Percentiles rank a stretch among this genome's conserved stretches.
These are phyloP conservation scores for Acrocyrtus sp. DNA, from an alignment of 2,888 invertebrate species.

Conservation along the genomic window DNA sequence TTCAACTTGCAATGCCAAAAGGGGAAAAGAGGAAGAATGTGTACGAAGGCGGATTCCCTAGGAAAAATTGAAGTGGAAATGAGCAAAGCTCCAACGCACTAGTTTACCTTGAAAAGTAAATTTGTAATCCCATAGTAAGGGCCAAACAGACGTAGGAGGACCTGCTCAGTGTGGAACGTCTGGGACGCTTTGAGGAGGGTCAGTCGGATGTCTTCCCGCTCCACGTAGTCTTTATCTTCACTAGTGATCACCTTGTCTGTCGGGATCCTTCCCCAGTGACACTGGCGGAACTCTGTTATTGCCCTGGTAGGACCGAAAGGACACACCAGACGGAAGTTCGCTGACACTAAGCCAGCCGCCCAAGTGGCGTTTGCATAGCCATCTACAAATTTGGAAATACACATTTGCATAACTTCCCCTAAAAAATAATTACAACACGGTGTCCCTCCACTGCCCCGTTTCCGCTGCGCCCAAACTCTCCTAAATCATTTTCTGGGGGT, in stretches of 20 bases:
- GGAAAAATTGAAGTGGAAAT: slow-evolving; percentile 19
- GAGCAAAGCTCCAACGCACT: not conserved
- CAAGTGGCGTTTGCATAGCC: slow-evolving; percentile 63
- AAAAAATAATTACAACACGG: not conserved
- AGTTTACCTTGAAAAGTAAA: slow-evolving; percentile 70
- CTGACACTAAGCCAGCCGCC: slow-evolving; percentile 64
- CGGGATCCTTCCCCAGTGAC: slow-evolving; percentile 65
- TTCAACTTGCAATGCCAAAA: slow-evolving; percentile 3
- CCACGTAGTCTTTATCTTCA: slow-evolving; percentile 62
- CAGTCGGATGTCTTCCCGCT: slow-evolving; percentile 73
- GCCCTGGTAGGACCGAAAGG: slow-evolving; percentile 62
- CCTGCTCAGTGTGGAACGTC: slow-evolving; percentile 70
- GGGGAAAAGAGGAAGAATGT: not conserved
- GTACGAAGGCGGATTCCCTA: slow-evolving; percentile 7
- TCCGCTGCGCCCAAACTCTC: not conserved
- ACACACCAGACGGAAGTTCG: slow-evolving; percentile 65
- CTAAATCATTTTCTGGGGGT: slow-evolving; percentile 8
- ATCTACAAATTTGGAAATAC: slow-evolving; percentile 42
- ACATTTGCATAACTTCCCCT: not conserved
- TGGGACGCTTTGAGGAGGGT: slow-evolving; percentile 73
- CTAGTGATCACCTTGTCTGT: slow-evolving; percentile 64
- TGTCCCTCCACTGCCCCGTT: not conserved
- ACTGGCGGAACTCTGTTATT: slow-evolving; percentile 64
- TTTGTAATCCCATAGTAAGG: slow-evolving; percentile 69
- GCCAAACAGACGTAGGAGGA: slow-evolving; percentile 76